Base-by-base conservation (phyloP, 2,113 vertebrate genomes). In the Sphaerodactylus townsendi region DNA sequence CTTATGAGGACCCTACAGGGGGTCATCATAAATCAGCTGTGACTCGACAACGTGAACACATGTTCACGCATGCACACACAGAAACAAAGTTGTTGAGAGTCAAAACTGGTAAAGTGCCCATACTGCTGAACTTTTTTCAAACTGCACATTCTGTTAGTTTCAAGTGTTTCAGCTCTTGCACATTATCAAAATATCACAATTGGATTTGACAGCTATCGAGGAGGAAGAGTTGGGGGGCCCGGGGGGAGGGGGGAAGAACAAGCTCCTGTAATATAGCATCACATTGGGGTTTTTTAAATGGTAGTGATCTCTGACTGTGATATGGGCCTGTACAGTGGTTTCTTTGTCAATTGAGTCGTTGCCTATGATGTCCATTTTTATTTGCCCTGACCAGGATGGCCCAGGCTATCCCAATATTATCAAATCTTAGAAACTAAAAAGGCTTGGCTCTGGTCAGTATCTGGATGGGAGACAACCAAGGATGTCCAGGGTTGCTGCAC, bases 101-200 rank as follows among this genome's bases (percentile, higher is more conserved):
- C 53, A 56, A 56, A 56, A n/a, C n/a, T n/a, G n/a, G n/a, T n/a
- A 46, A 78, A 69, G n/a, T 73, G 46, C 2, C 28, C 5, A 33
- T 56, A 44, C 15, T 72, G 64, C 88, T 48, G 73, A 81, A 84
- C 73, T 88, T 21, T 91, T 33, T 82, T 53, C 85, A 87, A 69
- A 88, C 30, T n/a, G 17, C 28, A 17, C 28, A 84, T 90, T 41
- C 79, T 79, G 62, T 85, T 88, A 79, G 85, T 80, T 89, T 79
- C 46, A 82, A n/a, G 23, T 62, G 39, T 48, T 53, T 28, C 25
- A 66, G 35, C 59, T 89, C 72, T 90, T 71, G 92, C 87, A 84
- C 77, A 80, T 93, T 74, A 84, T 53, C 91, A 86, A 88, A 92
- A 33, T 9, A 4, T 33, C 81, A 84, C 71, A 85, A 88, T 87